Evolutionary conservation across 2,888 invertebrate species (phyloP).

Genomic region (Cephalotes varians): DNA sequence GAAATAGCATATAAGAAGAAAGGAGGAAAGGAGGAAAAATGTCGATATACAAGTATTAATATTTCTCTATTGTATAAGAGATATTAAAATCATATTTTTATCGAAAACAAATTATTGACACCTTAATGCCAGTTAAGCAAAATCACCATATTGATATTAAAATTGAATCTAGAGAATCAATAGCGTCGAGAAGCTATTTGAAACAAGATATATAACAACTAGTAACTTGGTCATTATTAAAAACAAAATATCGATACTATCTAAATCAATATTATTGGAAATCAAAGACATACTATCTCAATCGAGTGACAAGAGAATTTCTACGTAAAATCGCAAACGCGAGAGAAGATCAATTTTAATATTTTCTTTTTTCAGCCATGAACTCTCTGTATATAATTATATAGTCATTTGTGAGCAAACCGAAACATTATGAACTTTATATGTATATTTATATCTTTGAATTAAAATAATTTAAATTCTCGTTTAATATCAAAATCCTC

Average conservation of each 20-base stretch:
- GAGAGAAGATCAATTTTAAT: neutral
- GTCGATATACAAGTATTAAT: neutral
- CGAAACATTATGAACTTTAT: too few relatives aligned
- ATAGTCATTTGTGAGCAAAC: too few relatives aligned
- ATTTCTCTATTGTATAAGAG: neutral
- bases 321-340: neutral
- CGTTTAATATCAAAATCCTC: too few relatives aligned
- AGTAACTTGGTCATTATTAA: neutral
- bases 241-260: neutral
- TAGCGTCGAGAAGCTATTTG: neutral
- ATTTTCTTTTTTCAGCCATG: neutral
- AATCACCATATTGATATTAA: neutral
- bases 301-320: neutral
- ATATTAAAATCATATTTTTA: neutral
- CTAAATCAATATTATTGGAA: neutral
- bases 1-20: too few relatives aligned
- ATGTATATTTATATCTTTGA: neutral
- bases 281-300: neutral
- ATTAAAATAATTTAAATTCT: neutral
- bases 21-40: too few relatives aligned
- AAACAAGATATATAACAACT: neutral
- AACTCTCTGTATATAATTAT: too few relatives aligned
- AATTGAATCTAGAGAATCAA: neutral
- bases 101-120: neutral
- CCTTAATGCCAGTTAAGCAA: neutral